A percentile compares a stretch with the other conserved stretches of the same genome.
Evolutionary conservation across 2,888 invertebrate species (phyloP).

Genomic region (Agrenia bidenticulata): DNA sequence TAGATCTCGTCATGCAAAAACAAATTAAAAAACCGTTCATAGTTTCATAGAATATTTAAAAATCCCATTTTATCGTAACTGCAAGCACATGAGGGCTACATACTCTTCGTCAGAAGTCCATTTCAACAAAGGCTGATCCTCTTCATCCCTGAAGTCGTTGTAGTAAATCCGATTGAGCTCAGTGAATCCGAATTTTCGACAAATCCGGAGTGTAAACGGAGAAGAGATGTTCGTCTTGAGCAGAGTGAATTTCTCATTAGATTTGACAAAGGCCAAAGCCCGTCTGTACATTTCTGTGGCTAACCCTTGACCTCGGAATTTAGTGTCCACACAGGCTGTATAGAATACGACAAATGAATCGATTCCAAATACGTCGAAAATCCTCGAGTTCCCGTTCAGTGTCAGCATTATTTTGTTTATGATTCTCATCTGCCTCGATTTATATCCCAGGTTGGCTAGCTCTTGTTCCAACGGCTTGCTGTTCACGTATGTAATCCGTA

Average conservation of each 20-base stretch:
- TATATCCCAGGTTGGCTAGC: slow-evolving; percentile 5
- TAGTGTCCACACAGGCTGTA: slow-evolving; percentile 15
- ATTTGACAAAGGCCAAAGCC: not conserved
- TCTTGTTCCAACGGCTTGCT: not conserved
- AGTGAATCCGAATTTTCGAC: slow-evolving; percentile 7
- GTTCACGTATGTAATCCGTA: slow-evolving; percentile 1
- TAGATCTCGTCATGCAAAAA: too few relatives aligned
- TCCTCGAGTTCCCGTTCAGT: not conserved
- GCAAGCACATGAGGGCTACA: slow-evolving; percentile 16
- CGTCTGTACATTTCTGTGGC: slow-evolving; percentile 11
- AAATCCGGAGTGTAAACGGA: slow-evolving; percentile 2
- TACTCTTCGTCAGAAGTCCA: slow-evolving; percentile 12
- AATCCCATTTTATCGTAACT: too few relatives aligned
- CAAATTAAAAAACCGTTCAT: too few relatives aligned
- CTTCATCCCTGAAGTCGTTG: slow-evolving; percentile 14
- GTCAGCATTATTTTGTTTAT: slow-evolving; percentile 15
- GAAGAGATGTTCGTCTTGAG: slow-evolving; percentile 12
- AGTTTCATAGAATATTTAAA: too few relatives aligned
- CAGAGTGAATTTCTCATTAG: not conserved
- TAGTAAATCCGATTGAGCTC: slow-evolving; percentile 8
- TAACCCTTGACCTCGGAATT: slow-evolving; percentile 13
- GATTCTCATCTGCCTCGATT: slow-evolving; percentile 18
- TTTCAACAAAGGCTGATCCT: not conserved
- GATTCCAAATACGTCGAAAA: slow-evolving; percentile 7
- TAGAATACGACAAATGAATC: slow-evolving; percentile 9